These are phyloP conservation scores for Drosophila siamana DNA, from an alignment of 2,888 invertebrate species.

Conservation along the genomic window DNA sequence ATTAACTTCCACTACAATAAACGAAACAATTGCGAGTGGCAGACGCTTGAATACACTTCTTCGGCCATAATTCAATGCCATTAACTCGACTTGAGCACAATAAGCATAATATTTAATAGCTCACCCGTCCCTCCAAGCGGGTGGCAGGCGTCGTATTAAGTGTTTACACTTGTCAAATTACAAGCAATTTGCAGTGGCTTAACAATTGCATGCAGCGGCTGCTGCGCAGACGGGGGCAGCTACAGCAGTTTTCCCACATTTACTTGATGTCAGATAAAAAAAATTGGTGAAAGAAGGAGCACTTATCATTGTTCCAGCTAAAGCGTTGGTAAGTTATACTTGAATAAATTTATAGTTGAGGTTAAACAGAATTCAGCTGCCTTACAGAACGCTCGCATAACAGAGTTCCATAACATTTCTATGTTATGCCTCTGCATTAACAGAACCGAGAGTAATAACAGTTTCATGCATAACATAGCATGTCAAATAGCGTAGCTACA, in stretches of 20 bases:
- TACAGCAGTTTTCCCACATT: not conserved
- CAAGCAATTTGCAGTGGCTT: constrained; percentile 43
- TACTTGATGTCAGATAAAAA: too few relatives aligned
- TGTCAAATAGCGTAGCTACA: too few relatives aligned
- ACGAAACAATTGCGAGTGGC: not conserved
- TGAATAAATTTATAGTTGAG: too few relatives aligned
- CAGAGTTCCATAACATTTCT: too few relatives aligned
- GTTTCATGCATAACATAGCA: too few relatives aligned
- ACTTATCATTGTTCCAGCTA: too few relatives aligned
- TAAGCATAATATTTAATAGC: constrained; percentile 16
- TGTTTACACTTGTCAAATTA: constrained; percentile 52
- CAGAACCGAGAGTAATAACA: too few relatives aligned
- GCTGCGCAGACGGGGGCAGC: not conserved
- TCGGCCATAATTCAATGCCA: not conserved
- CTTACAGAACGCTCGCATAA: too few relatives aligned
- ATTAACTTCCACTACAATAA: constrained; percentile 56
- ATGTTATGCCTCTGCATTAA: too few relatives aligned
- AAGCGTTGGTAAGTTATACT: too few relatives aligned
- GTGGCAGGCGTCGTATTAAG: not conserved
- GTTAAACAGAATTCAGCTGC: too few relatives aligned
- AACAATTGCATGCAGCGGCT: constrained; percentile 14
- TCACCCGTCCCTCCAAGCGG: not conserved
- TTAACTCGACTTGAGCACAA: not conserved
- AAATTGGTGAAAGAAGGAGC: too few relatives aligned
- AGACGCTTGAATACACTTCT: not conserved